Evolutionary conservation across 1,140 invertebrate species (phyloP).

Genomic region (Anadara kagoshimensis): DNA sequence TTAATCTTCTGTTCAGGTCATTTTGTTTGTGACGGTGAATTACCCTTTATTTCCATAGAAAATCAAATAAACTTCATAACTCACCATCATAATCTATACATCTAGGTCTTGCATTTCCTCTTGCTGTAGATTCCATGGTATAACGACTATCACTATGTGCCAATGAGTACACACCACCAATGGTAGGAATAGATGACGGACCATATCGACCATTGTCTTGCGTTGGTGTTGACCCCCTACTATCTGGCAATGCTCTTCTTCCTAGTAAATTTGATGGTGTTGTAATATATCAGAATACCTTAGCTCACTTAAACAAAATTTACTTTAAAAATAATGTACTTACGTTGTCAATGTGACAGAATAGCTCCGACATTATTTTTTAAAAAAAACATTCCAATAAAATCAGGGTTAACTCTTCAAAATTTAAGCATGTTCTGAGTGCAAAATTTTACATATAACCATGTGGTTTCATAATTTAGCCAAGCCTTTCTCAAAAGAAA

Average conservation of each 20-base stretch:
- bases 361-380: no score
- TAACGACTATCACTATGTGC: constrained; percentile 11
- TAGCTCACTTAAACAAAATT: not conserved
- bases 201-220: constrained; percentile 57
- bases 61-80: constrained; percentile 6
- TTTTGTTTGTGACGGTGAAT: no score
- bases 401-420: no score
- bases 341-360: not conserved
- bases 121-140: not conserved
- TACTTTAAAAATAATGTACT: not conserved
- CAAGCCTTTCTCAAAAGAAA: not conserved
- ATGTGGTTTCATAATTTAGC: not conserved
- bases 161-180: constrained; percentile 36
- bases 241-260: constrained; percentile 50
- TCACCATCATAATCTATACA: constrained; percentile 77
- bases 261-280: constrained; percentile 23
- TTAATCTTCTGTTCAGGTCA: no score
- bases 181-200: constrained; percentile 28
- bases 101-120: constrained; percentile 44
- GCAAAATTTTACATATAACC: not conserved
- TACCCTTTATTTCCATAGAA: no score
- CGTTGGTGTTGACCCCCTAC: constrained; percentile 63
- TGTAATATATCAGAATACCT: not conserved
- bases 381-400: no score
- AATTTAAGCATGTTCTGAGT: not conserved